A percentile compares a stretch with the other conserved stretches of the same genome.
phyloP scores from a whole-genome alignment of 35 echinoderm and acorn worm genomes.

The Amphiura filiformis region DNA sequence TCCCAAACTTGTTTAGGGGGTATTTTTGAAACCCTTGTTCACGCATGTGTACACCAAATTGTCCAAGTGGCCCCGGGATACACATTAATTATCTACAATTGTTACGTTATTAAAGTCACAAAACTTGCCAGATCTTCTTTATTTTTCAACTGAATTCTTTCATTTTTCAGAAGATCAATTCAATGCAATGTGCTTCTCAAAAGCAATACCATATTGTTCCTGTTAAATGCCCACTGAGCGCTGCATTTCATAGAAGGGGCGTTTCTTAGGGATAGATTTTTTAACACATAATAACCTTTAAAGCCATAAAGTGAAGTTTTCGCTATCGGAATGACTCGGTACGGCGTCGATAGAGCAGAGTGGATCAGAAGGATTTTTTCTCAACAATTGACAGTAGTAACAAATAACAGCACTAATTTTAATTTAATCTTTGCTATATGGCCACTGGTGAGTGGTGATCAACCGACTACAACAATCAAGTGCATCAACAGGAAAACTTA shows the following conservation, averaged over 20 bases:
- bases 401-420: background rate
- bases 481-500: background rate
- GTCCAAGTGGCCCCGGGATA: too few species aligned
- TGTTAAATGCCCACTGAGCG: background rate
- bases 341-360: background rate
- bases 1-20: too few species aligned
- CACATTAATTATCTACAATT: background rate
- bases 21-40: too few species aligned
- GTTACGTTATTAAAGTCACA: background rate
- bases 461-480: background rate
- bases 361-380: background rate
- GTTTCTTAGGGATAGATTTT: background rate
- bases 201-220: background rate
- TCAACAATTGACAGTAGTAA: background rate
- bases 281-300: background rate
- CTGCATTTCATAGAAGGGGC: background rate
- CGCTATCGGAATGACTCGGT: background rate
- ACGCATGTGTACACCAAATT: too few species aligned
- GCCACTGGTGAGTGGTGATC: background rate
- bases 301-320: background rate
- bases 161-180: background rate
- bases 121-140: background rate
- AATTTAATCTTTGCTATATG: background rate
- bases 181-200: background rate
- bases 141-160: background rate